Evolutionary conservation across 1,140 invertebrate genomes (phyloP).

Genomic region (Brachystomella parvula): DNA sequence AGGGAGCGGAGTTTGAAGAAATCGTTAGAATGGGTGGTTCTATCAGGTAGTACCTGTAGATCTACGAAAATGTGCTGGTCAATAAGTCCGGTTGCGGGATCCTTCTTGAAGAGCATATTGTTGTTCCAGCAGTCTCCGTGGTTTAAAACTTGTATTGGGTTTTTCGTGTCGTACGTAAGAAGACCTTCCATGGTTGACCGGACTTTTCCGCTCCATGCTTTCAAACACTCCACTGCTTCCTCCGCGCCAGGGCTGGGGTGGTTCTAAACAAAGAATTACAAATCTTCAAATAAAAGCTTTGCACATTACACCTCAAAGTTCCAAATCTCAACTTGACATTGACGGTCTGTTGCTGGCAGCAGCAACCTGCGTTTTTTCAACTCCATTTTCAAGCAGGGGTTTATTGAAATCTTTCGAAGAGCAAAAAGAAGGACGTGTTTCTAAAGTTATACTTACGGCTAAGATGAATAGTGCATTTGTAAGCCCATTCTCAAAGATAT

Average conservation of each 20-base stretch:
- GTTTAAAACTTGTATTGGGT: not conserved
- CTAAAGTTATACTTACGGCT: not conserved
- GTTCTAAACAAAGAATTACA: not conserved
- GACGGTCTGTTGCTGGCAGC: not conserved
- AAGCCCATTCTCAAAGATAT: not conserved
- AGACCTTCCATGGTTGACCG: not conserved
- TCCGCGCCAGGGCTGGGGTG: not conserved
- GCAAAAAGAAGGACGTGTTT: no score
- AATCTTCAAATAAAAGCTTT: not conserved
- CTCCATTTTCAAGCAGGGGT: not conserved
- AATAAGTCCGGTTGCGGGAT: not conserved
- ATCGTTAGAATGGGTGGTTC: no score
- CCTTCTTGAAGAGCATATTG: conserved; percentile 6
- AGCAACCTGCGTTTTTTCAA: not conserved
- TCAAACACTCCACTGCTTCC: not conserved
- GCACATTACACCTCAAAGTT: not conserved
- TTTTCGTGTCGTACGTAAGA: not conserved
- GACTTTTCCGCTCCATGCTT: not conserved
- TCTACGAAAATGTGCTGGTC: not conserved
- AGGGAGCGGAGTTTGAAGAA: no score
- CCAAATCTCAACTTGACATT: not conserved
- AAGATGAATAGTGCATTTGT: not conserved
- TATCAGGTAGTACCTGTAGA: conserved; percentile 15
- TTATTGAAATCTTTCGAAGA: not conserved
- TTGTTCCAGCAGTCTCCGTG: conserved; percentile 18